phyloP scores from a whole-genome alignment of 2,797 vertebrate genomes.

The Anguilla anguilla region DNA sequence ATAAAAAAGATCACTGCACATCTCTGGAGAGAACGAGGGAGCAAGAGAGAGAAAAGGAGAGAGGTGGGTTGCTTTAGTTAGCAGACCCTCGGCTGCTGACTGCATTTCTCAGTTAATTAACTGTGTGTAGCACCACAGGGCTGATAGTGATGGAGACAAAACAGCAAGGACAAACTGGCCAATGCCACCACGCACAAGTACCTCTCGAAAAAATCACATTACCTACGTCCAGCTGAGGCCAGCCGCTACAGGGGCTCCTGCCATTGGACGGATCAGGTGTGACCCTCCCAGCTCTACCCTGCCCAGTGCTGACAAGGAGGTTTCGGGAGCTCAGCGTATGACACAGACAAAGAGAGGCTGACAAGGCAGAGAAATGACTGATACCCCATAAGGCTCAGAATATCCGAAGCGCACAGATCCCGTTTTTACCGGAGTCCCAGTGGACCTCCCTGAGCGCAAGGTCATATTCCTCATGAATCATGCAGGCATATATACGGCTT shows the following conservation, averaged over 20 bases:
- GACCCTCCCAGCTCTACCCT: neutral
- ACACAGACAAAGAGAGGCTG: slow-evolving; percentile 5
- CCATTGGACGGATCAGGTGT: neutral
- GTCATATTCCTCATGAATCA: slow-evolving; percentile 17
- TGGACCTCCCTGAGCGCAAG: slow-evolving; percentile 5
- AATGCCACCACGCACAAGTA: neutral
- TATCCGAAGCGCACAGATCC: neutral
- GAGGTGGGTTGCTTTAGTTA: slow-evolving; percentile 24
- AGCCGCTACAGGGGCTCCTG: neutral
- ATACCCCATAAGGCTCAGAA: neutral
- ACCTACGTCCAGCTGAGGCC: neutral
- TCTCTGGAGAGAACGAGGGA: slow-evolving; percentile 44
- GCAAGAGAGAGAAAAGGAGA: neutral
- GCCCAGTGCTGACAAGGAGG: neutral
- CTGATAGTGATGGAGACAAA: slow-evolving; percentile 37
- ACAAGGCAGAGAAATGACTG: slow-evolving; percentile 10
- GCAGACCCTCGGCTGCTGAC: slow-evolving; percentile 54
- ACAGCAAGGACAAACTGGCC: neutral
- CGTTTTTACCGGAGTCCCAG: neutral
- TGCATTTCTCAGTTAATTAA: slow-evolving; percentile 56
- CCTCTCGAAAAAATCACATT: neutral
- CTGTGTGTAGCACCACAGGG: slow-evolving; percentile 37
- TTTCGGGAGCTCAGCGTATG: neutral
- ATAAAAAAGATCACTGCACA: slow-evolving; percentile 49
- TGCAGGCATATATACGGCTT: slow-evolving; percentile 19